Evolutionary conservation across 2,113 vertebrate genomes (phyloP).

Genomic region (Machaerirhynchus nigripectus): DNA sequence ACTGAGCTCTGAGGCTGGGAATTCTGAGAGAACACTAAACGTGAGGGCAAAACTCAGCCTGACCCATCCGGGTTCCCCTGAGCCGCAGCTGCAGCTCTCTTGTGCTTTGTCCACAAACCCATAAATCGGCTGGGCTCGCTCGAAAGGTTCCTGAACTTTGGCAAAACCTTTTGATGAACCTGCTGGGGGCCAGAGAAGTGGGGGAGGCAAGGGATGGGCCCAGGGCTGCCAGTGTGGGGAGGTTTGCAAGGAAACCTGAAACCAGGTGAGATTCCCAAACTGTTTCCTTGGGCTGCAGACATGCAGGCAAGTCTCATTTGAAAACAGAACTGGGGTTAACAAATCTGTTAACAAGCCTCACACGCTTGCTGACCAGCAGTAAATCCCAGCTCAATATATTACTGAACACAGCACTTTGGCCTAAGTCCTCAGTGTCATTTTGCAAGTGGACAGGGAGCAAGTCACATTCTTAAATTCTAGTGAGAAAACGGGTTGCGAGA

Average conservation of each 20-base stretch:
- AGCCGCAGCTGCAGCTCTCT: background rate
- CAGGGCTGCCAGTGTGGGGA: background rate
- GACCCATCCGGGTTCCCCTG: background rate
- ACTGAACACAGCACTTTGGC: background rate
- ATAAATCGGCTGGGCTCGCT: constrained; percentile 7
- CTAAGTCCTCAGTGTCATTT: background rate
- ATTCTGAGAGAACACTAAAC: background rate
- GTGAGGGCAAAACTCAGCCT: background rate
- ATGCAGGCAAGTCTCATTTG: background rate
- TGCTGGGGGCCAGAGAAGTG: background rate
- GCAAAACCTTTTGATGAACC: constrained; percentile 47
- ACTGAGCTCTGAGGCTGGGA: background rate
- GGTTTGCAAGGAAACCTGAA: background rate
- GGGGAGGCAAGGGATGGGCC: background rate
- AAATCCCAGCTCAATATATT: background rate
- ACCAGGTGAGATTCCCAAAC: background rate
- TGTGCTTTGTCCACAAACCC: background rate
- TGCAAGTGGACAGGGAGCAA: background rate
- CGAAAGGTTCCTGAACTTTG: constrained; percentile 3
- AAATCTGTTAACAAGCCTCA: background rate
- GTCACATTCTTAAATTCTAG: background rate
- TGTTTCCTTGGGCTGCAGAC: background rate
- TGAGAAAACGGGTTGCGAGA: background rate
- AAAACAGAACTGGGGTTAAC: background rate
- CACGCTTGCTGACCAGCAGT: background rate